A percentile compares a stretch with the other conserved stretches of the same genome.
Conservation (phyloP, 2,888 invertebrate species). For the Watsonalla binaria region DNA sequence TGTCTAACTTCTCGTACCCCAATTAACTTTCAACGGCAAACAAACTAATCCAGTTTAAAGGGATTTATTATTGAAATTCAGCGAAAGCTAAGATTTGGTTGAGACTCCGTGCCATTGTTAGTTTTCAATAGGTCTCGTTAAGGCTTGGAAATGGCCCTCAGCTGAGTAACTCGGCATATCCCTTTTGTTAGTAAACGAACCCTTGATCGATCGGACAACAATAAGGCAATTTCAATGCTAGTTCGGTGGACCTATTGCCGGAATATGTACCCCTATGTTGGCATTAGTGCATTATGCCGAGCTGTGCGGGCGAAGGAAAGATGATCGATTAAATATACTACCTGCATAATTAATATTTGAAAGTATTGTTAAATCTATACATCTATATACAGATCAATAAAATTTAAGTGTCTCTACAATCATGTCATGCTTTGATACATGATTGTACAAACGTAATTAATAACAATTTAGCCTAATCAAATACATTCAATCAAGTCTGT, state of each 20-base stretch:
- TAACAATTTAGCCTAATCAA: too few relatives aligned
- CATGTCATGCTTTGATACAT: too few relatives aligned
- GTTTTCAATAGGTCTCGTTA: constrained; percentile 68
- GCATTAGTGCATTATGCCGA: too few relatives aligned
- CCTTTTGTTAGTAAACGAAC: constrained; percentile 68
- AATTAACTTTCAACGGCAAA: constrained; percentile 5
- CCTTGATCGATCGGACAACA: constrained; percentile 65
- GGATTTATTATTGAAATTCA: constrained; percentile 25
- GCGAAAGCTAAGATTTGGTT: constrained; percentile 52
- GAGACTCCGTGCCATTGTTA: constrained; percentile 58
- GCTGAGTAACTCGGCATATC: constrained; percentile 45
- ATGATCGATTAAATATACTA: too few relatives aligned
- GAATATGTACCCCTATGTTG: constrained; percentile 25
- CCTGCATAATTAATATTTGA: too few relatives aligned
- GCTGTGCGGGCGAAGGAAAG: too few relatives aligned
- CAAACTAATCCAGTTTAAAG: constrained; percentile 2
- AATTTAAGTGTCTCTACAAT: too few relatives aligned
- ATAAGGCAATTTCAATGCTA: constrained; percentile 65
- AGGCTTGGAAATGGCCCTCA: constrained; percentile 56
- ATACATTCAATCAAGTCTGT: too few relatives aligned
- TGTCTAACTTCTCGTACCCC: background rate
- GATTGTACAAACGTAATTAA: too few relatives aligned
- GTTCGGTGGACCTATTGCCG: constrained; percentile 38
- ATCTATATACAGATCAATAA: too few relatives aligned
- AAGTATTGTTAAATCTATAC: too few relatives aligned